A percentile compares a stretch with the other conserved stretches of the same genome.
phyloP scores from a whole-genome alignment of 2,797 vertebrate species.

The Orientallactaga sibirica region DNA sequence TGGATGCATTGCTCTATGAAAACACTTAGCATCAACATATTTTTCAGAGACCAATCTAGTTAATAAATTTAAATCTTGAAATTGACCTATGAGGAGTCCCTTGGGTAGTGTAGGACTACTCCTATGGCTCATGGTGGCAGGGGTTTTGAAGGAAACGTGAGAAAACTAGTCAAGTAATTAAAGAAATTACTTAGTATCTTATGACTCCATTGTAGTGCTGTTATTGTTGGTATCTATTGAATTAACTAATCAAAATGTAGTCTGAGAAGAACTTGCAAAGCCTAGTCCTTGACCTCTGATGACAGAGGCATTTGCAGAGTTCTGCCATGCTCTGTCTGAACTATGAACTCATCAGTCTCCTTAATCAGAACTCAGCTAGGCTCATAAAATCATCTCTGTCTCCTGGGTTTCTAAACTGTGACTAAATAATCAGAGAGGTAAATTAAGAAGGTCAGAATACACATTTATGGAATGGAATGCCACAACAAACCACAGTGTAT shows the following conservation, averaged over 20 bases:
- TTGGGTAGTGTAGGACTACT: not conserved
- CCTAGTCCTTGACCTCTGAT: not conserved
- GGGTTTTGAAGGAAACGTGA: not conserved
- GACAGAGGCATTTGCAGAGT: not conserved
- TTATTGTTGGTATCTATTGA: not conserved
- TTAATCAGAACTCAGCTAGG: not conserved
- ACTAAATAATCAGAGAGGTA: not conserved
- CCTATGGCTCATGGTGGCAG: not conserved
- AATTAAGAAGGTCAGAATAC: not conserved
- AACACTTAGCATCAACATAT: not conserved
- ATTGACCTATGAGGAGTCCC: not conserved
- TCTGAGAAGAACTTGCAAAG: conserved; percentile 16
- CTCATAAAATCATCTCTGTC: not conserved
- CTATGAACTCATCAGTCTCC: not conserved
- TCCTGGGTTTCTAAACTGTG: not conserved
- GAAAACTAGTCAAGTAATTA: not conserved
- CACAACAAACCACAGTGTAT: not conserved
- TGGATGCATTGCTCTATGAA: not conserved
- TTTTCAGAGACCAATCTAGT: not conserved
- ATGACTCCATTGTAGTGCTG: not conserved
- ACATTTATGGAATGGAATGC: not conserved
- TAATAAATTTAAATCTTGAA: not conserved
- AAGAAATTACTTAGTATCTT: not conserved
- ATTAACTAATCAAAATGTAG: not conserved
- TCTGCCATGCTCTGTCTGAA: conserved; percentile 7